A percentile compares a stretch with the other conserved stretches of the same genome.
Evolutionary conservation across 2,797 vertebrate species (phyloP).

Genomic region (Sparus aurata): DNA sequence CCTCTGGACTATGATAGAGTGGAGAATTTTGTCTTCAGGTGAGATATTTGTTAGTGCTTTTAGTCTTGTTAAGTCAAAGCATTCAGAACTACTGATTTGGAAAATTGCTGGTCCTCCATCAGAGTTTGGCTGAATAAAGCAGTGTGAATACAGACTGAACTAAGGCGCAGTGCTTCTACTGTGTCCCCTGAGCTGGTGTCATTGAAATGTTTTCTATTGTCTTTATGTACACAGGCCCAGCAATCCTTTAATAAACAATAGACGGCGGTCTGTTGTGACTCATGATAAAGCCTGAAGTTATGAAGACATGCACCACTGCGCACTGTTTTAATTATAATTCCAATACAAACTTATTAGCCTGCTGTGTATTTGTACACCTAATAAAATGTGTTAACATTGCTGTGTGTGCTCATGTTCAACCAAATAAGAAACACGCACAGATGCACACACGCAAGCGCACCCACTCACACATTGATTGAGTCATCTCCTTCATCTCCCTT

Average conservation of each 20-base stretch:
- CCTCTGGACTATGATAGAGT: neutral
- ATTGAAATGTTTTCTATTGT: conserved; percentile 54
- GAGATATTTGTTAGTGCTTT: neutral
- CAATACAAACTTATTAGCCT: conserved; percentile 72
- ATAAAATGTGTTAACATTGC: conserved; percentile 59
- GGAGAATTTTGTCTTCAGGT: neutral
- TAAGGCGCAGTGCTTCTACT: neutral
- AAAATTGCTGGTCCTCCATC: conserved; percentile 22
- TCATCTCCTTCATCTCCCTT: conserved; percentile 78
- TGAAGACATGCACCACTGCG: conserved; percentile 68
- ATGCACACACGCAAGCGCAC: conserved; percentile 11
- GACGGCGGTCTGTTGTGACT: conserved; percentile 54
- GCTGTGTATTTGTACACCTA: conserved; percentile 62
- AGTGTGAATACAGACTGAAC: conserved; percentile 1
- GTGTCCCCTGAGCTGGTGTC: conserved; percentile 50
- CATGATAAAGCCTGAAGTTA: conserved; percentile 67
- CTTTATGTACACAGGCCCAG: conserved; percentile 43
- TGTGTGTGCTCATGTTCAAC: conserved; percentile 43
- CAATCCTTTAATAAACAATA: conserved; percentile 68
- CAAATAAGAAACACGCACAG: conserved; percentile 33
- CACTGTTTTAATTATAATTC: conserved; percentile 79
- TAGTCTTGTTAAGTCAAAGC: neutral
- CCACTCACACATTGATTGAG: conserved; percentile 61
- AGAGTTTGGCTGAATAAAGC: conserved; percentile 5
- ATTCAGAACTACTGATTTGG: neutral